Conservation (phyloP, 2,797 vertebrate species). For the Darevskia mixta region DNA sequence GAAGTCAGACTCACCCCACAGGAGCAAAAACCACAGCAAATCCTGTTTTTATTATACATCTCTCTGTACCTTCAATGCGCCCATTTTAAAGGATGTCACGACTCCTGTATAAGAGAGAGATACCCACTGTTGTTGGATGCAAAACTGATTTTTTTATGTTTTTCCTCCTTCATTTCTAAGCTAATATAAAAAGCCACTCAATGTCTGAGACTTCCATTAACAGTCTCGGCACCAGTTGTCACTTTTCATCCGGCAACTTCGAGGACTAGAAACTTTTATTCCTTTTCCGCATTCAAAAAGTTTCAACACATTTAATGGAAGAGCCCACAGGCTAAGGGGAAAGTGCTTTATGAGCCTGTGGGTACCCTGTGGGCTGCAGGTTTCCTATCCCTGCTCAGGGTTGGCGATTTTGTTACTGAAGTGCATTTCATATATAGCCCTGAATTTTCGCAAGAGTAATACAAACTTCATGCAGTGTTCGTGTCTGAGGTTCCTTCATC, state of each 20-base stretch:
- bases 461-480: constrained; percentile 28
- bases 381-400: not conserved
- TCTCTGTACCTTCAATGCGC: not conserved
- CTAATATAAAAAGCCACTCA: not conserved
- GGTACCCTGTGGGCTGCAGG: not conserved
- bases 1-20: not conserved
- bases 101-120: constrained; percentile 7
- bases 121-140: not conserved
- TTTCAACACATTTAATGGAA: not conserved
- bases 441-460: constrained; percentile 49
- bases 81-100: constrained; percentile 11
- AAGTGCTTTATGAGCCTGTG: constrained; percentile 17
- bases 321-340: not conserved
- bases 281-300: not conserved
- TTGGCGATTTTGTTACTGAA: constrained; percentile 37
- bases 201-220: not conserved
- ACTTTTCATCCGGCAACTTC: not conserved
- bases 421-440: constrained; percentile 24
- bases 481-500: constrained; percentile 40
- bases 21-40: not conserved
- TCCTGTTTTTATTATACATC: not conserved
- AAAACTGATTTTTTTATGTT: not conserved
- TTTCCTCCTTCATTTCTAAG: not conserved
- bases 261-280: not conserved
- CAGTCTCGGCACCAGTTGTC: constrained; percentile 14